Base-by-base conservation (phyloP, 1,140 invertebrate genomes). In the Magallana ariakensis region DNA sequence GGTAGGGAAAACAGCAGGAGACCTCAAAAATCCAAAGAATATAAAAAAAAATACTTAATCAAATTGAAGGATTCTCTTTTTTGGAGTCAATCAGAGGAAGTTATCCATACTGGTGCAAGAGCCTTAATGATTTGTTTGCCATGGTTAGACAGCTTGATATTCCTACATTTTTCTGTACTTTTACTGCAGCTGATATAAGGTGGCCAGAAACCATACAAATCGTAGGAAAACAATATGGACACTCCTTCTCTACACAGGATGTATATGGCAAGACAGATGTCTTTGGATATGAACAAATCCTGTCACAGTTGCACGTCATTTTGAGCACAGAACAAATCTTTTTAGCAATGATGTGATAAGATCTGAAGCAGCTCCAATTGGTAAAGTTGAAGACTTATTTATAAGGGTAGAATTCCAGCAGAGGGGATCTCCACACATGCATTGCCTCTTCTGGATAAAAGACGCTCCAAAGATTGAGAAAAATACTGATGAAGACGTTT, bases 91-190 rank as follows among this genome's bases (percentile, higher is more conserved):
- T 66, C 8, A 66, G 60, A 16, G 5, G 60, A 66, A 66, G 60
- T 66, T 66, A 66, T 19, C 60, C 15, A n/a, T 66, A 66, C 15
- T 66, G 60, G 60, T 66, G 60, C 16, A 66, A 62, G 22, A 66
- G 16, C 10, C 60, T 66, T 19, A 2, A 66, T 66, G 15, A 66
- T 66, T 16, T 66, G n/a, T 66, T 66, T 66, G 15, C 60, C 10
- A n/a, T 66, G 60, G 16, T 16, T 16, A 62, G 60, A 62, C 60
- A 62, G 60, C 60, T 62, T n/a, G 60, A 62, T 62, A 62, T 62
- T 62, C 60, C 11, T n/a, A n/a, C 60, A 7, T n/a, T 62, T 62
- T 62, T 62, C n/a, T n/a, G n/a, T n/a, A n/a, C n/a, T n/a, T n/a
- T n/a, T n/a, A n/a, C n/a, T n/a, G n/a, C n/a, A n/a, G n/a, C n/a